Evolutionary conservation across 2,797 vertebrate species (phyloP), one percentile per base, ranked within the genome.

Genomic region (Protonibea diacanthus): DNA sequence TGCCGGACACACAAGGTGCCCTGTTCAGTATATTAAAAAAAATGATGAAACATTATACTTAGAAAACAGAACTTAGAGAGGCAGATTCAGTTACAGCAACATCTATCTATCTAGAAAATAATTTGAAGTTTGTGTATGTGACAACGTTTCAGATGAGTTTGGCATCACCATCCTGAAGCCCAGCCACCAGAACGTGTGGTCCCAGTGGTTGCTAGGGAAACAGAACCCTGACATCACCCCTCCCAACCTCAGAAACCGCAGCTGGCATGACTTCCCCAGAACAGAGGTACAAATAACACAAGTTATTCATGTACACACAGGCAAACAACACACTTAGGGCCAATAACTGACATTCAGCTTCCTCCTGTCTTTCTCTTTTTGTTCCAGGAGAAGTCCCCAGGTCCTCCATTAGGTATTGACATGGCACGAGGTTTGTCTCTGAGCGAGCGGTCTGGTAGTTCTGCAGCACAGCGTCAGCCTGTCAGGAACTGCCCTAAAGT

Each of bases 81-180:
- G 44, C 15, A 6, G 11, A 49, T 52, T 58, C 14, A 20, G 2
- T 27, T 23, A 33, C 6, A 53, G 44, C 8, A 51, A 44, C 25
- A 5, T 12, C 0, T 57, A 12, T 57, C 3, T 59, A 40, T 51
- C 5, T 25, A 63, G 44, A 58, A 51, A 56, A 44, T 58, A 44
- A 64, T 11, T 6, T 73, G n/a, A 80, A 1, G 14, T 61, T n/a
- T 58, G 4, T 70, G 55, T 71, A 20, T 62, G 25, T 59, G 51
- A 15, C 18, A n/a, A n/a, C 73, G 12, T 73, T 78, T 38, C 89
- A 99, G 98, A 92, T 48, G 87, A 93, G 44, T 87, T 95, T 82
- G 95, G 91, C 61, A 95, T 98, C 74, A 97, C 96, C 5, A 38
- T 98, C 68, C 91, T 99, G 20, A 91, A 85, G 47, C 97, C 98